phyloP scores from a whole-genome alignment of 1,140 invertebrate species.

The Ladona fulva region DNA sequence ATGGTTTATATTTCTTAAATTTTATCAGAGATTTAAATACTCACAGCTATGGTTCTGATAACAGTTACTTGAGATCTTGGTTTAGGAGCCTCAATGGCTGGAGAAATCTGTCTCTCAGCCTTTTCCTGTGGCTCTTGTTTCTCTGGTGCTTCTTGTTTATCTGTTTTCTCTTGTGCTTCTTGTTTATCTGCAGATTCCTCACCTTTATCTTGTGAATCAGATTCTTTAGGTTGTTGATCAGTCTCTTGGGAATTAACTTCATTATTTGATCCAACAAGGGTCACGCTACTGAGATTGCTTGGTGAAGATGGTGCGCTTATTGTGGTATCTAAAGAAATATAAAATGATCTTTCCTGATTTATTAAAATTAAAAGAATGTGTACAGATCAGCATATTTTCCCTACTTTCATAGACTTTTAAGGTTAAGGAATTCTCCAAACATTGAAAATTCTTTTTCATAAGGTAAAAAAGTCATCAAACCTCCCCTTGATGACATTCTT shows the following conservation, averaged over 20 bases:
- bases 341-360: no score
- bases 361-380: no score
- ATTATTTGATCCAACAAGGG: constrained; percentile 50
- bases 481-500: no score
- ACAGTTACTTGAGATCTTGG: constrained; percentile 11
- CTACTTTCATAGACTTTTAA: no score
- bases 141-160: background rate
- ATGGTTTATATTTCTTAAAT: background rate
- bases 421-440: no score
- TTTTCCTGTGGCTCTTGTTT: background rate
- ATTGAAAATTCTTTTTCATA: no score
- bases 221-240: background rate
- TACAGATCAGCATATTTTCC: no score
- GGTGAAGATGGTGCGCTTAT: constrained; percentile 56
- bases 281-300: constrained; percentile 59
- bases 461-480: no score
- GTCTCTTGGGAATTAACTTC: constrained; percentile 12
- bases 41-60: background rate
- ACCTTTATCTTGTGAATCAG: background rate
- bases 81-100: constrained; percentile 1
- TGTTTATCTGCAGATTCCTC: background rate
- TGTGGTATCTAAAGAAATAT: constrained; percentile 25
- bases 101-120: background rate
- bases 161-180: background rate
- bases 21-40: background rate